A percentile compares a stretch with the other conserved stretches of the same genome.
Conservation (phyloP, 2,113 vertebrate species). For the Hippocampus guttulatus region DNA sequence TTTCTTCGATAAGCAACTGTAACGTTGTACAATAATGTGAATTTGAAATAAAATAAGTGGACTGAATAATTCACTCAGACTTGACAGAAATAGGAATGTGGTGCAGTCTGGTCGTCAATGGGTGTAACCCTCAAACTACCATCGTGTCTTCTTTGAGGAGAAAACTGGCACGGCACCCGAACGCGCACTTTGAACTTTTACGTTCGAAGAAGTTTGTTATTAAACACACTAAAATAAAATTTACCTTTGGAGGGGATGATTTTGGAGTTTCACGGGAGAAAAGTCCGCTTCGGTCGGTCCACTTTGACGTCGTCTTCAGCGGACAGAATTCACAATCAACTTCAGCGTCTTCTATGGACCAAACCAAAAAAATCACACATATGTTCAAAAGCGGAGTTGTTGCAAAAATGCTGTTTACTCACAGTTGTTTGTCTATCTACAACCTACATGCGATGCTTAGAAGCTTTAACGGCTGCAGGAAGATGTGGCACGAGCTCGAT, state of each 20-base stretch:
- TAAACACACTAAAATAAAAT: constrained; percentile 1
- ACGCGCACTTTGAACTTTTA: not conserved
- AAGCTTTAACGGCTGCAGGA: constrained; percentile 52
- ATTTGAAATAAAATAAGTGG: not conserved
- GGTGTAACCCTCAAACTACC: constrained; percentile 42
- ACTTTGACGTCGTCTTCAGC: constrained; percentile 20
- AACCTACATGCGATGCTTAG: constrained; percentile 23
- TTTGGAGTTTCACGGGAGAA: not conserved
- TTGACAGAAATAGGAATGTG: constrained; percentile 14
- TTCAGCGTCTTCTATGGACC: not conserved
- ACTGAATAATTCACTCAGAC: not conserved
- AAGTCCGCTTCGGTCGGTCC: constrained; percentile 25
- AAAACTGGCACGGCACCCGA: constrained; percentile 12
- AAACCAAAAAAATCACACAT: not conserved
- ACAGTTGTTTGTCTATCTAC: not conserved
- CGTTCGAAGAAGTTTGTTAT: not conserved
- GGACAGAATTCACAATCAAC: constrained; percentile 41
- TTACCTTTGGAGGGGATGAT: constrained; percentile 21
- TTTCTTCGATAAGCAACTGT: not conserved
- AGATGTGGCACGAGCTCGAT: constrained; percentile 68
- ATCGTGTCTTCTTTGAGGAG: not conserved
- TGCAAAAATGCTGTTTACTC: not conserved
- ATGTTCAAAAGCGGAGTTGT: not conserved
- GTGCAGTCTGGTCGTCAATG: constrained; percentile 12
- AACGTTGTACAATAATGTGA: not conserved